These are phyloP conservation scores for Diogma glabrata DNA, from an alignment of 2,888 invertebrate species.

Conservation along the genomic window DNA sequence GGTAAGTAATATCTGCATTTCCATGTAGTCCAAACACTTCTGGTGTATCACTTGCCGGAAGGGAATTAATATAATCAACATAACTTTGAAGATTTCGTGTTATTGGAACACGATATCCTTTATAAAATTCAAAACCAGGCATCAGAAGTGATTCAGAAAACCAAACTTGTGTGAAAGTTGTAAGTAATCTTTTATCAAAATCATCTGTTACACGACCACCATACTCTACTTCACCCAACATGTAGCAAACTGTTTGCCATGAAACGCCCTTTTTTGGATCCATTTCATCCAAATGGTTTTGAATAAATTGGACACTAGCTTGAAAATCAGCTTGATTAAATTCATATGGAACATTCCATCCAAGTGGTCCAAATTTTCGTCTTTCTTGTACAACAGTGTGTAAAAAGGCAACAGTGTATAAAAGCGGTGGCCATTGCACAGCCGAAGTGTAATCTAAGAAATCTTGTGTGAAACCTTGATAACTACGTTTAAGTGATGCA, in stretches of 20 bases:
- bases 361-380: conserved; percentile 89
- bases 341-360: conserved; percentile 96
- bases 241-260: conserved; percentile 94
- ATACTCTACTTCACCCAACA: conserved; percentile 85
- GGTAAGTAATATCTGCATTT: conserved; percentile 95
- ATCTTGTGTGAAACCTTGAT: conserved; percentile 80
- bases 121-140: conserved; percentile 86
- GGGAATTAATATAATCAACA: conserved; percentile 72
- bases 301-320: conserved; percentile 89
- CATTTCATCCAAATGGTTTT: conserved; percentile 93
- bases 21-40: conserved; percentile 94
- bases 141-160: conserved; percentile 82
- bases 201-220: conserved; percentile 94
- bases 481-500: conserved; percentile 88
- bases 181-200: conserved; percentile 86
- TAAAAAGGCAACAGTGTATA: conserved; percentile 89
- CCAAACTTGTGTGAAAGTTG: conserved; percentile 91
- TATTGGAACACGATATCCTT: conserved; percentile 82
- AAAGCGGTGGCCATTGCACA: conserved; percentile 83
- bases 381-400: conserved; percentile 93
- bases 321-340: conserved; percentile 91
- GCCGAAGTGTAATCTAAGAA: conserved; percentile 84
- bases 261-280: conserved; percentile 95
- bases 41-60: conserved; percentile 79
- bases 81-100: conserved; percentile 70